These are phyloP conservation scores for Andricus grossulariae DNA, from an alignment of 1,140 invertebrate species.

Conservation along the genomic window DNA sequence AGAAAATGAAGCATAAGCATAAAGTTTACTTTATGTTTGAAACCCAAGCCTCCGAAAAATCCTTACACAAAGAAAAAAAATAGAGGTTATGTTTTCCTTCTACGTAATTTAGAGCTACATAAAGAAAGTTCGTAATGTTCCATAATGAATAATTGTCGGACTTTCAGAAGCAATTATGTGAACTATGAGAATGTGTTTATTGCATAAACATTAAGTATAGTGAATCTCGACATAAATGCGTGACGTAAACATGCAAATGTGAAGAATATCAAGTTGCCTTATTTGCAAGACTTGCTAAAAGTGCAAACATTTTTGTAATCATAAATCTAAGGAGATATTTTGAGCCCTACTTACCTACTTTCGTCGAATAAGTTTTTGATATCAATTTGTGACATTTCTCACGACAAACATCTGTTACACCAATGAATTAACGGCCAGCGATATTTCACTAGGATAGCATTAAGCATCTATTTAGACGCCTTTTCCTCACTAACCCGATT, in stretches of 20 bases:
- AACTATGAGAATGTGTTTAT: not conserved
- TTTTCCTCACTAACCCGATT: not conserved
- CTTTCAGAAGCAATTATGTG: not conserved
- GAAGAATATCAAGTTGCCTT: not conserved
- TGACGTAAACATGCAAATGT: not conserved
- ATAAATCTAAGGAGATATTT: slow-evolving; percentile 32
- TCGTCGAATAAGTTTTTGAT: slow-evolving; percentile 71
- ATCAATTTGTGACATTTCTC: slow-evolving; percentile 75
- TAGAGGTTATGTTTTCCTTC: too few species aligned
- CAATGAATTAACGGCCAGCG: slow-evolving; percentile 23
- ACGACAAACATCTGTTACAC: slow-evolving; percentile 70
- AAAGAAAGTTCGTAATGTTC: not conserved
- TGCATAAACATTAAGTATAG: slow-evolving; percentile 24
- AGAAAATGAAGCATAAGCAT: too few species aligned
- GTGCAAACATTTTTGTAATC: not conserved
- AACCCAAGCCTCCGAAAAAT: too few species aligned
- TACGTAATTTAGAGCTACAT: too few species aligned
- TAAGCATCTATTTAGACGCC: not conserved
- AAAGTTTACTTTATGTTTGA: not conserved
- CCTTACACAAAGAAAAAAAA: too few species aligned
- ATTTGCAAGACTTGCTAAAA: slow-evolving; percentile 21
- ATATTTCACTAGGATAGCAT: slow-evolving; percentile 2
- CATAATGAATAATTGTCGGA: not conserved
- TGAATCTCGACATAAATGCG: slow-evolving; percentile 13
- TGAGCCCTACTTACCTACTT: slow-evolving; percentile 65